phyloP scores from a whole-genome alignment of 2,888 invertebrate genomes.

The Drosophila dives region DNA sequence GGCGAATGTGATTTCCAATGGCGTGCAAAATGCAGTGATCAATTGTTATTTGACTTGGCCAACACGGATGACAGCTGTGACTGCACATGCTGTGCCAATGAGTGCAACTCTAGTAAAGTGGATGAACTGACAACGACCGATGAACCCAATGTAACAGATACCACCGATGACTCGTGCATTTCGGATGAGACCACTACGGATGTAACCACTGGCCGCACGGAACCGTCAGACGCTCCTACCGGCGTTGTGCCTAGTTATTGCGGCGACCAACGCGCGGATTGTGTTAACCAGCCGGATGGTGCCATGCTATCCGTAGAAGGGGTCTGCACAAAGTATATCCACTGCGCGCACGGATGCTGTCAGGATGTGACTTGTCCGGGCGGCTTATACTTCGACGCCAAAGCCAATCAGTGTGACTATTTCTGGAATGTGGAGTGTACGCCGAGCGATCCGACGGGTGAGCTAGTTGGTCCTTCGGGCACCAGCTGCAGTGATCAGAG shows the following conservation, averaged over 20 bases:
- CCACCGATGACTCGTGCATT: constrained; percentile 1
- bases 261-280: constrained; percentile 33
- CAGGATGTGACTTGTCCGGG: constrained; percentile 61
- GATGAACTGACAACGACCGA: constrained; percentile 19
- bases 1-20: constrained; percentile 73
- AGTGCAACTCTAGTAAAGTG: constrained; percentile 32
- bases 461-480: constrained; percentile 67
- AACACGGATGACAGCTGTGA: constrained; percentile 36
- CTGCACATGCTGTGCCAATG: constrained; percentile 60
- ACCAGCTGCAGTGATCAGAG: constrained; percentile 43
- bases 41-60: constrained; percentile 31
- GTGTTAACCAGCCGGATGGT: constrained; percentile 29
- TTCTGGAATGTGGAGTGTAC: constrained; percentile 67
- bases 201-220: constrained; percentile 9
- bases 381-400: constrained; percentile 66
- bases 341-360: constrained; percentile 58
- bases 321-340: constrained; percentile 63
- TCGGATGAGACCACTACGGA: not conserved
- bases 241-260: constrained; percentile 40
- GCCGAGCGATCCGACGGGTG: constrained; percentile 1
- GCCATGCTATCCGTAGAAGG: constrained; percentile 35
- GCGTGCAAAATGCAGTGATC: constrained; percentile 59
- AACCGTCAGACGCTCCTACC: constrained; percentile 10
- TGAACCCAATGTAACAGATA: constrained; percentile 10
- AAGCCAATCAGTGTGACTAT: constrained; percentile 55